Evolutionary conservation across 2,888 invertebrate genomes (phyloP).

Genomic region (Rhagonycha lutea): DNA sequence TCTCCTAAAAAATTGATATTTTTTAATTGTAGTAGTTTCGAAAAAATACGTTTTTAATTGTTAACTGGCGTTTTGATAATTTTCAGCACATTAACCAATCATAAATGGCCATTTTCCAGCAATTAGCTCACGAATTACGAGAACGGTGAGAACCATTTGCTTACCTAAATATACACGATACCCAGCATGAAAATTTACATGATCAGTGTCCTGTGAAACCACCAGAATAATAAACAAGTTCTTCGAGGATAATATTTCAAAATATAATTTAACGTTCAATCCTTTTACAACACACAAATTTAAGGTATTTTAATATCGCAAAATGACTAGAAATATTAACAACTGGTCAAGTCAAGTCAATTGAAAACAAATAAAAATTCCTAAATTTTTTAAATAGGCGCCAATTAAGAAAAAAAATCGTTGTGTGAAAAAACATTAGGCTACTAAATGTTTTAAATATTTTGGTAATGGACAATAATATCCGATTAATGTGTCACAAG

Average conservation of each 20-base stretch:
- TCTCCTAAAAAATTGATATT: too few species aligned
- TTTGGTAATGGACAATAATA: conserved; percentile 20
- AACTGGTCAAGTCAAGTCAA: background rate
- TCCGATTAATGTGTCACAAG: conserved; percentile 28
- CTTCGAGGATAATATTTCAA: conserved; percentile 23
- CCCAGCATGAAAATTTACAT: conserved; percentile 21
- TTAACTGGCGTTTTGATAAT: background rate
- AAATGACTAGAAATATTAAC: background rate
- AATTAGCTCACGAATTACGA: conserved; percentile 18
- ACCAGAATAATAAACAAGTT: conserved; percentile 19
- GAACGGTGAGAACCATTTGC: conserved; percentile 27
- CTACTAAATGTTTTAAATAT: conserved; percentile 13
- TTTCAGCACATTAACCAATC: background rate
- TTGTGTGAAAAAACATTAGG: background rate
- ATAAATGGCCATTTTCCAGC: conserved; percentile 4
- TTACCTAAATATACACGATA: conserved; percentile 12
- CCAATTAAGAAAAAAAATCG: conserved; percentile 3
- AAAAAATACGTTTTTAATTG: background rate
- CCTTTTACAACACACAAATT: conserved; percentile 9
- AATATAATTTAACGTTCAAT: conserved; percentile 23
- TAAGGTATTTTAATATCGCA: background rate
- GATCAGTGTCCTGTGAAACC: conserved; percentile 23
- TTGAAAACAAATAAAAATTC: background rate
- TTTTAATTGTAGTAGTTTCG: background rate
- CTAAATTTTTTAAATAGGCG: background rate